Base-by-base conservation (phyloP, 2,888 invertebrate genomes). In the Xestia sexstrigata region DNA sequence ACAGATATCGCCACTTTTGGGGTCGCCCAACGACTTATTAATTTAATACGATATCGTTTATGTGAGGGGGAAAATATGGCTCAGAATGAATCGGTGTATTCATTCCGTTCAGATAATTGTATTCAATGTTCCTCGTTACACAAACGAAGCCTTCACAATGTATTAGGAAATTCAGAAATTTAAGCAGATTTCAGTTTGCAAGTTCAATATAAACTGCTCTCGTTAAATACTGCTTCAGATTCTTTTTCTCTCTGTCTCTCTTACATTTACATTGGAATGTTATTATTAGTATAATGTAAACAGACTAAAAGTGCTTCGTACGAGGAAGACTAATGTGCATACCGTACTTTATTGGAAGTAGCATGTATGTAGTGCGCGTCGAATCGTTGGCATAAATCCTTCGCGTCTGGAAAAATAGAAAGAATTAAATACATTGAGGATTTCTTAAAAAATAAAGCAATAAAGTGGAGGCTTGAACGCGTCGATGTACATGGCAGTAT, bases 41-140 rank as follows among this genome's bases (percentile, higher is more conserved):
- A 93, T 93, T 92, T 91, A 91, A 92, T 89, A 90, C 90, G 90
- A 90, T 91, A 92, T 89, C 91, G 89, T 86, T 91, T 90, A 83
- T 82, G 81, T 82, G 87, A 88, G 88, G 90, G 89, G 88, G 89
- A 85, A 89, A 89, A 89, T 90, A 91, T 87, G 86, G 78, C 81
- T 86, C 86, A 78, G 87, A 88, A 88, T 87, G 81, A 87, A 88
- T 87, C 81, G 75, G 42, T 75, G 74, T 85, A 89, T 87, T 88
- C 89, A 89, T 92, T 91, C 85, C 88, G 78, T 87, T 82, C 63
- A 84, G 74, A 87, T 90, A 89, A 91, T 89, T 89, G 84, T 84
- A 81, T 88, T 89, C 85, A 83, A 89, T 88, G 80, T 88, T 82
- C 88, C 89, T 87, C 87, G 85, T 89, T 87, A 85, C 78, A 88